These are phyloP conservation scores for Puntigrus tetrazona DNA, from an alignment of 2,113 vertebrate species.

Conservation along the genomic window DNA sequence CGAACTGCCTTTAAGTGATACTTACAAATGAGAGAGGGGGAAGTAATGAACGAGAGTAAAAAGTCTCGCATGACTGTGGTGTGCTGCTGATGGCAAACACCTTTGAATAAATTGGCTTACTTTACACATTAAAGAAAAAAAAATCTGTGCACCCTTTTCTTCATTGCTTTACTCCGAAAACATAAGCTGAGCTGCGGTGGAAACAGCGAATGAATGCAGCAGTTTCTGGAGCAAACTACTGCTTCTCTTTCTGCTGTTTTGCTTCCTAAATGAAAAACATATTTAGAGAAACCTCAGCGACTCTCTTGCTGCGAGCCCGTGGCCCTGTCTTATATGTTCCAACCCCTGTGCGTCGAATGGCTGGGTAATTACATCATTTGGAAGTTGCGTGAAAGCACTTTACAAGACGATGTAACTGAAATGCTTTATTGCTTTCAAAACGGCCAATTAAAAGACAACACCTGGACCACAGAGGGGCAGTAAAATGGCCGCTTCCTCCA, in stretches of 20 bases:
- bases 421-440: slow-evolving; percentile 76
- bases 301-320: slow-evolving; percentile 59
- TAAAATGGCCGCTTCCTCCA: slow-evolving; percentile 21
- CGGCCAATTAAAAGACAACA: slow-evolving; percentile 80
- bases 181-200: slow-evolving; percentile 32
- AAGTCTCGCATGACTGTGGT: neutral
- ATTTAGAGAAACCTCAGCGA: slow-evolving; percentile 61
- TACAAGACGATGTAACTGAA: slow-evolving; percentile 71
- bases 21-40: neutral
- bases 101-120: slow-evolving; percentile 42
- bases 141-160: neutral
- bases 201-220: slow-evolving; percentile 62
- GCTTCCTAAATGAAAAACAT: slow-evolving; percentile 72
- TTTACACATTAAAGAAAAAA: slow-evolving; percentile 41
- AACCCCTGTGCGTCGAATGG: slow-evolving; percentile 58
- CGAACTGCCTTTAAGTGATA: neutral
- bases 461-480: slow-evolving; percentile 71
- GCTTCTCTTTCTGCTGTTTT: slow-evolving; percentile 68
- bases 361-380: slow-evolving; percentile 80
- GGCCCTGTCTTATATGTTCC: slow-evolving; percentile 46
- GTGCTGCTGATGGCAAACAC: slow-evolving; percentile 50
- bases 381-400: slow-evolving; percentile 76
- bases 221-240: slow-evolving; percentile 67
- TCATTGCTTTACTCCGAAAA: slow-evolving; percentile 44
- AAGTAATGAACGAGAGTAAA: neutral